These are phyloP conservation scores for Vanessa tameamea DNA, from an alignment of 1,140 invertebrate species.

Conservation along the genomic window DNA sequence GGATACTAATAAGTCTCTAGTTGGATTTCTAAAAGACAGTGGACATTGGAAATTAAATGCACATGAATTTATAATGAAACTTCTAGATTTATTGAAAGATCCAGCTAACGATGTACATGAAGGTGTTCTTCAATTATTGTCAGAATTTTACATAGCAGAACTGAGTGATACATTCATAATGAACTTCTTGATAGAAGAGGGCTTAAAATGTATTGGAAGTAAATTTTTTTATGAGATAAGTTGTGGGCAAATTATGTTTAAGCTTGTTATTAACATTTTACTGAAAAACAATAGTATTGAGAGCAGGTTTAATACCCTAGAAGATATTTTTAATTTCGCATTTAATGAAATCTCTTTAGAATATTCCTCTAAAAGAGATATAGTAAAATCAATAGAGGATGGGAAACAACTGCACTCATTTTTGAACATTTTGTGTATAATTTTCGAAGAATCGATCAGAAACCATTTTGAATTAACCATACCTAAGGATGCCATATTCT, in stretches of 20 bases:
- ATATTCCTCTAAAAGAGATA: slow-evolving; percentile 49
- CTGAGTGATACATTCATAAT: slow-evolving; percentile 39
- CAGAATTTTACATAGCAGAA: slow-evolving; percentile 50
- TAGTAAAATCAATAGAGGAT: slow-evolving; percentile 63
- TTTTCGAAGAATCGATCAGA: slow-evolving; percentile 52
- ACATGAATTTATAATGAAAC: slow-evolving; percentile 47
- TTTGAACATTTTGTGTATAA: slow-evolving; percentile 54
- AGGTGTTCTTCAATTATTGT: slow-evolving; percentile 50
- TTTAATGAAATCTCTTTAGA: slow-evolving; percentile 51
- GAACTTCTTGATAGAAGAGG: slow-evolving; percentile 53
- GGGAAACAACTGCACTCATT: slow-evolving; percentile 71
- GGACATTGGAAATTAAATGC: slow-evolving; percentile 45
- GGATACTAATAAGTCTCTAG: slow-evolving; percentile 38
- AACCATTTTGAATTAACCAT: slow-evolving; percentile 50
- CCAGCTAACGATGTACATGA: slow-evolving; percentile 67
- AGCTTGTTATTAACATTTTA: slow-evolving; percentile 56
- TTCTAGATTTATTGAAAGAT: slow-evolving; percentile 57
- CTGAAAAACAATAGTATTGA: slow-evolving; percentile 38
- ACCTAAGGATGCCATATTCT: slow-evolving; percentile 39
- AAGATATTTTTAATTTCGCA: slow-evolving; percentile 62
- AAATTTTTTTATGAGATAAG: slow-evolving; percentile 71
- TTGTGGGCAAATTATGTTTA: slow-evolving; percentile 65
- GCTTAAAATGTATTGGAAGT: slow-evolving; percentile 49
- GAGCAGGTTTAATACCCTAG: slow-evolving; percentile 48
- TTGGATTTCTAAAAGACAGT: slow-evolving; percentile 44